Percentiles rank a stretch among this genome's conserved stretches.
Evolutionary conservation across 2,888 invertebrate species (phyloP).

Genomic region (Hydrotaea diabolus): DNA sequence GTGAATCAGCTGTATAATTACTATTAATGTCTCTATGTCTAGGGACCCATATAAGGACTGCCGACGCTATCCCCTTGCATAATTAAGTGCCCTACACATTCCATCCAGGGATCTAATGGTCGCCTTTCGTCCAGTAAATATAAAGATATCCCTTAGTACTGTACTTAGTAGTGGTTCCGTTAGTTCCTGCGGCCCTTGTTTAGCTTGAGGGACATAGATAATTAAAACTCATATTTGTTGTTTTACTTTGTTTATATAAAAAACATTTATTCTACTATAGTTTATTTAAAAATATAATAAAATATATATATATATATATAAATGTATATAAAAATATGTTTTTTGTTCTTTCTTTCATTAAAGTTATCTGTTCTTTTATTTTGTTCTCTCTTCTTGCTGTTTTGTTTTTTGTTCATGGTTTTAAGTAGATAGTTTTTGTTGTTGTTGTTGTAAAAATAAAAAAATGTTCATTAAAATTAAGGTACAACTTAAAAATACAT

Average conservation of each 20-base stretch:
- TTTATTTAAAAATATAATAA: constrained; percentile 66
- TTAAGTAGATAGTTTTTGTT: constrained; percentile 36
- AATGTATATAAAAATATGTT: constrained; percentile 46
- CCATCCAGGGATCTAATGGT: too few species aligned
- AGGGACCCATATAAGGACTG: too few species aligned
- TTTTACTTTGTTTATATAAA: constrained; percentile 62
- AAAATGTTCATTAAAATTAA: constrained; percentile 56
- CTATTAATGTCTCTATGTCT: too few species aligned
- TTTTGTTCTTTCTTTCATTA: constrained; percentile 46
- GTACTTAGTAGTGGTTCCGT: too few species aligned
- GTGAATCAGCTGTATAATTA: too few species aligned
- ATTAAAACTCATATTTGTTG: not conserved
- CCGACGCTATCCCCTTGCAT: too few species aligned
- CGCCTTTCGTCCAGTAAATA: too few species aligned
- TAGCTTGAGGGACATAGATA: not conserved
- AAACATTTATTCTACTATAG: constrained; percentile 68
- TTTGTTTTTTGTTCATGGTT: constrained; percentile 6
- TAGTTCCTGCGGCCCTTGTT: too few species aligned
- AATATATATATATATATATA: constrained; percentile 53
- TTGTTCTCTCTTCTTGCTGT: constrained; percentile 52
- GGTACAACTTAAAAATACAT: constrained; percentile 58
- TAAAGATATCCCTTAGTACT: too few species aligned
- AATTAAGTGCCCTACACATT: too few species aligned
- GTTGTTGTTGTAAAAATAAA: constrained; percentile 25
- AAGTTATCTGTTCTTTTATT: constrained; percentile 29